These are phyloP conservation scores for Ephialtes manifestator DNA, from an alignment of 2,888 invertebrate genomes.

Conservation along the genomic window DNA sequence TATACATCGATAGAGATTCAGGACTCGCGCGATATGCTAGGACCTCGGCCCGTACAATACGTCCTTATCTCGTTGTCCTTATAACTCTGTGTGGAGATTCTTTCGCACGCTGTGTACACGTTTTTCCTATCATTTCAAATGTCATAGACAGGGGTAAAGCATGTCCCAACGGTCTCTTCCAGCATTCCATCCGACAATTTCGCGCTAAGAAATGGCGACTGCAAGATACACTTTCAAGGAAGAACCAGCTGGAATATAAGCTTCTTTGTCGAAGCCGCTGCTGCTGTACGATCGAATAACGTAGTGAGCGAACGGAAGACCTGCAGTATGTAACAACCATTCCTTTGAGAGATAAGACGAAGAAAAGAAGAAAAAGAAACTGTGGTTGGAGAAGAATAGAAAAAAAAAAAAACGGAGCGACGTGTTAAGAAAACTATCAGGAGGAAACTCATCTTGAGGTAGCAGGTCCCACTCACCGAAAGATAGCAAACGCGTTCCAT, in stretches of 20 bases:
- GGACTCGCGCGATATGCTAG: neutral
- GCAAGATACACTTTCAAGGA: neutral
- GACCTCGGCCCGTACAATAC: slow-evolving; percentile 34
- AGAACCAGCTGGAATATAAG: neutral
- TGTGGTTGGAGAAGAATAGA: neutral
- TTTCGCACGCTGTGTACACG: neutral
- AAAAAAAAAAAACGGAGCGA: neutral
- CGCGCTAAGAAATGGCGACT: neutral
- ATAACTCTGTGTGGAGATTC: slow-evolving; percentile 38
- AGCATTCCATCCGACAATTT: neutral
- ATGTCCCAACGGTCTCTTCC: slow-evolving; percentile 10
- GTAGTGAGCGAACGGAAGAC: neutral
- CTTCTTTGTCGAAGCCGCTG: neutral
- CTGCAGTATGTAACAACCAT: neutral
- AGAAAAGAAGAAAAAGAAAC: neutral
- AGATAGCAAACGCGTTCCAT: slow-evolving; percentile 45
- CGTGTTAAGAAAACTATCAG: slow-evolving; percentile 38
- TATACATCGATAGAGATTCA: slow-evolving; percentile 6
- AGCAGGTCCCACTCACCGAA: slow-evolving; percentile 33
- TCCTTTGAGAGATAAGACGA: neutral
- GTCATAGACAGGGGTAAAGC: slow-evolving; percentile 16
- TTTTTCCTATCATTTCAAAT: slow-evolving; percentile 33
- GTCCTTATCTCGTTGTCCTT: slow-evolving; percentile 51
- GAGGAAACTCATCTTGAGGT: slow-evolving; percentile 12
- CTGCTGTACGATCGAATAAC: neutral